Evolutionary conservation across 2,113 vertebrate species (phyloP), one percentile per base, ranked within the genome.

Genomic region (Epinephelus fuscoguttatus): DNA sequence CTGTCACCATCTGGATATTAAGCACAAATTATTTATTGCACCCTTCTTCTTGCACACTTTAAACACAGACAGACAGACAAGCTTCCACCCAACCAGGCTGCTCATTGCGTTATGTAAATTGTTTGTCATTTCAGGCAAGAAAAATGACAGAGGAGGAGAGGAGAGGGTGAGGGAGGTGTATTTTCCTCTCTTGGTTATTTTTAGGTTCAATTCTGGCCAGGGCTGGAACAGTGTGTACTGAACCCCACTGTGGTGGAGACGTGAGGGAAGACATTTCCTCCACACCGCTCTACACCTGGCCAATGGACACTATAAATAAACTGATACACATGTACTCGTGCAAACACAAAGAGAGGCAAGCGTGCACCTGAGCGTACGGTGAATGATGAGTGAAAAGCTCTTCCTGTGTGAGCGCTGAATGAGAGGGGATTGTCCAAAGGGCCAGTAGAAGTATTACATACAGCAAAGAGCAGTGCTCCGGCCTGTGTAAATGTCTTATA

Each of bases 401-500:
- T 73, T 87, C 56, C 57, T 30, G 63, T 21, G 27, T 59, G 23
- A 69, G 70, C 21, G 56, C 60, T 76, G 80, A 77, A 74, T 55
- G 50, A 73, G 17, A 57, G 45, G 52, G 68, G 70, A 78, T 15
- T 42, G 33, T 56, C 47, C 75, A 74, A 66, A 3, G 33, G 52
- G 25, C 69, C n/a, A 13, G 23, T 7, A 45, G 62, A 74, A 52
- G 56, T 0, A 3, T 37, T 45, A 45, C 42, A 56, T 37, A 73
- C 47, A 72, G 56, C 37, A 50, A 55, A 77, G 62, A 68, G 72
- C 37, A 13, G 3, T 6, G 18, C 53, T 75, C 62, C 56, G 42
- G 60, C 80, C 68, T 91, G 92, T 80, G 85, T 95, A 91, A 85
- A 83, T 85, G 91, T 94, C 93, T 92, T 84, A 23, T 94, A 84